Percentiles rank a stretch among this genome's conserved stretches.
Conservation (phyloP, 1,140 invertebrate genomes). For the Anastatus disparis region DNA sequence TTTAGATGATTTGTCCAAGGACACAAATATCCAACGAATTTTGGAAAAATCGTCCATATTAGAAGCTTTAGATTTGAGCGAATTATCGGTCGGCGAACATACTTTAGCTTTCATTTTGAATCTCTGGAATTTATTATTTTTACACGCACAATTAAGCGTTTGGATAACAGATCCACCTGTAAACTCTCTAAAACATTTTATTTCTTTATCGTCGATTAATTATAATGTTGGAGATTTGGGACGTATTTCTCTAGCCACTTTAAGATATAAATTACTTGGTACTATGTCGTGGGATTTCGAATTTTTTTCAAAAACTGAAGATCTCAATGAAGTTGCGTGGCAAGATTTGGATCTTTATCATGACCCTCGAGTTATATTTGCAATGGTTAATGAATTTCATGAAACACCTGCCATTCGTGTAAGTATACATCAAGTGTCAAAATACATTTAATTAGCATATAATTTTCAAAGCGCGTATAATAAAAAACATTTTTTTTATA, state of each 20-base stretch:
- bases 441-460: conserved; percentile 24
- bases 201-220: conserved; percentile 54
- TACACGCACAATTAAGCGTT: conserved; percentile 51
- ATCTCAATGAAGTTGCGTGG: conserved; percentile 59
- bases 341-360: conserved; percentile 57
- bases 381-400: conserved; percentile 56
- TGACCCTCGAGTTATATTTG: conserved; percentile 58
- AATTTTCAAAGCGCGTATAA: conserved; percentile 1
- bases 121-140: conserved; percentile 58
- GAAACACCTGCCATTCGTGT: conserved; percentile 53
- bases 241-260: conserved; percentile 54
- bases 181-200: conserved; percentile 47
- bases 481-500: conserved; percentile 41
- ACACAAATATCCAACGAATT: conserved; percentile 45
- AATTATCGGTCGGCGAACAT: conserved; percentile 58
- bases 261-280: conserved; percentile 56
- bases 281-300: conserved; percentile 40
- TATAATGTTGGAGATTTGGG: conserved; percentile 62
- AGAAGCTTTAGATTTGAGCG: conserved; percentile 53
- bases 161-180: conserved; percentile 49
- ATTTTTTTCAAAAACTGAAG: conserved; percentile 50
- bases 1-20: conserved; percentile 42
- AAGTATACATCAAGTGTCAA: conserved; percentile 34
- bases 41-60: conserved; percentile 53
- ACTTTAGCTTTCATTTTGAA: conserved; percentile 61